Conservation (phyloP, 2,113 vertebrate species). For the Lontra canadensis region DNA sequence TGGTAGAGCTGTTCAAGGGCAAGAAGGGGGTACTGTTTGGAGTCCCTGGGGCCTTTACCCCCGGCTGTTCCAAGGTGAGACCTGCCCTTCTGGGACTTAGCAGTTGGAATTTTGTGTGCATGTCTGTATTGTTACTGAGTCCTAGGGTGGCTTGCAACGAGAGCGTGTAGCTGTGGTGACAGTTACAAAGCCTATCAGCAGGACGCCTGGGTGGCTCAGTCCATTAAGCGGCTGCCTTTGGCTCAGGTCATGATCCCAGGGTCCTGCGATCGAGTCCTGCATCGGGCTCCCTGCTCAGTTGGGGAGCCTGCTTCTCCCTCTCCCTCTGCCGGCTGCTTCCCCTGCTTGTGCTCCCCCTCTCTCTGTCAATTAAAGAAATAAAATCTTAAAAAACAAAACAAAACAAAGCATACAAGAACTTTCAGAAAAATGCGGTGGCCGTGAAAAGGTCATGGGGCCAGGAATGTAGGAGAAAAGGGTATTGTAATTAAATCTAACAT, state of each 20-base stretch:
- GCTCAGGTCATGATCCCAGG: neutral
- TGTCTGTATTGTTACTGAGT: neutral
- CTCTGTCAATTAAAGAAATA: neutral
- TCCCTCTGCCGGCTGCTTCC: neutral
- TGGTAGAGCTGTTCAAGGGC: conserved; percentile 89
- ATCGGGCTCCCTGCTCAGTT: neutral
- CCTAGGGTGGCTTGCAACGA: neutral
- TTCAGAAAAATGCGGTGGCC: neutral
- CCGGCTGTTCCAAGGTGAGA: conserved; percentile 91
- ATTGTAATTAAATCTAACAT: neutral
- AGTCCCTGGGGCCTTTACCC: conserved; percentile 94
- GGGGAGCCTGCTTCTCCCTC: neutral
- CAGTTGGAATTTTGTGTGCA: neutral
- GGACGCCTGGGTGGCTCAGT: neutral
- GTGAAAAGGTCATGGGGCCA: neutral
- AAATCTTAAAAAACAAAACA: neutral
- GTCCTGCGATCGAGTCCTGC: neutral
- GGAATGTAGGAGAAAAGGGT: neutral
- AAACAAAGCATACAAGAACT: too few species aligned
- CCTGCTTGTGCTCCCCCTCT: neutral
- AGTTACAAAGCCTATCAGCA: neutral
- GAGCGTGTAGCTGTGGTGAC: rapidly evolving
- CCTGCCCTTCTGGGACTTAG: neutral
- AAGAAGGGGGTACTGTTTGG: conserved; percentile 93
- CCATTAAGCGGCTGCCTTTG: neutral